Conservation (phyloP, 2,113 vertebrate species). For the Dasyurus viverrinus region DNA sequence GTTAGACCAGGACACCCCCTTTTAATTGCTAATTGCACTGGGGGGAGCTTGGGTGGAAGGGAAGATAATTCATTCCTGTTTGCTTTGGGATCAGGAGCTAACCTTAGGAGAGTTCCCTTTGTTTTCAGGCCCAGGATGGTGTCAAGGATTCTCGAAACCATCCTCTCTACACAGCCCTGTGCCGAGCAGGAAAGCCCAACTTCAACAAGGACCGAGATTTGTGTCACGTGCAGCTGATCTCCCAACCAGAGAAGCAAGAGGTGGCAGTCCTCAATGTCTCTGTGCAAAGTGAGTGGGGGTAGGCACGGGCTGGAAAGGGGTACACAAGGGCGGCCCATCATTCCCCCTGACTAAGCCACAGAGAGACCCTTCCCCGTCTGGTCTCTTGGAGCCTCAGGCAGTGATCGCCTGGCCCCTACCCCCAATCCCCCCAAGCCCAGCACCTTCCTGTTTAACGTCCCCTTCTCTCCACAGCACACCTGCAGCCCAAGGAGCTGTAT, state of each 20-base stretch:
- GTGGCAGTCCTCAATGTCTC: slow-evolving; percentile 55
- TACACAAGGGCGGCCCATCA: neutral
- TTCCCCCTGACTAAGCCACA: neutral
- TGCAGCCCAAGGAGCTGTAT: slow-evolving; percentile 62
- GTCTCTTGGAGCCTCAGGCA: neutral
- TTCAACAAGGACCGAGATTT: slow-evolving; percentile 73
- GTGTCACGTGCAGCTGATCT: slow-evolving; percentile 60
- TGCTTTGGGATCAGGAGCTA: neutral
- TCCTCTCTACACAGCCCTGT: slow-evolving; percentile 75
- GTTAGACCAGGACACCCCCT: neutral
- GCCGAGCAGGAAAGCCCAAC: slow-evolving; percentile 63
- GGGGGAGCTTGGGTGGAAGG: neutral
- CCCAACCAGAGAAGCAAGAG: rapidly evolving
- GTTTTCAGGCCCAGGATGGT: slow-evolving; percentile 43
- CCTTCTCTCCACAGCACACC: slow-evolving; percentile 61
- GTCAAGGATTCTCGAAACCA: neutral
- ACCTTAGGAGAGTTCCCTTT: neutral
- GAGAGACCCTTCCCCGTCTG: too few species aligned
- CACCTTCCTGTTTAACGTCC: neutral
- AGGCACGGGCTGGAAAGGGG: too few species aligned
- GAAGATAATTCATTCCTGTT: neutral
- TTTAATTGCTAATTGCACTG: neutral
- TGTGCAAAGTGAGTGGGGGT: slow-evolving; percentile 71
- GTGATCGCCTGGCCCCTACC: rapidly evolving
- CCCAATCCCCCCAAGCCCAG: rapidly evolving